A percentile compares a stretch with the other conserved stretches of the same genome.
These are phyloP conservation scores for Coleophora deauratella DNA, from an alignment of 2,888 invertebrate genomes.

Conservation along the genomic window DNA sequence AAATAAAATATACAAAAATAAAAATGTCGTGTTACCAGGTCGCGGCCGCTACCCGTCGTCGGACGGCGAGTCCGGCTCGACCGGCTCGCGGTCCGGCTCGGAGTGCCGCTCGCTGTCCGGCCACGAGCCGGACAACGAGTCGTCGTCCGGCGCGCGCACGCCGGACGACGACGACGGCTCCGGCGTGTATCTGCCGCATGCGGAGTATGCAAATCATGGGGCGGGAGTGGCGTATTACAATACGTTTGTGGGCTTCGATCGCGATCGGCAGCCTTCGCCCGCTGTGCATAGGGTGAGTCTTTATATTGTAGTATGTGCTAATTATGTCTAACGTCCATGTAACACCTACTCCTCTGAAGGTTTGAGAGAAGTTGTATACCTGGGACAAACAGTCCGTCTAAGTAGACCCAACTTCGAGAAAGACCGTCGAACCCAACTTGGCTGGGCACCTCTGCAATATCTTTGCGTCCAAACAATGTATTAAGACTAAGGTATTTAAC, in stretches of 20 bases:
- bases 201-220: constrained; percentile 68
- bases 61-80: constrained; percentile 80
- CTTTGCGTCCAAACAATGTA: too few relatives aligned
- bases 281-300: constrained; percentile 64
- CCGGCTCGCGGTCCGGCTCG: constrained; percentile 62
- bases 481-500: too few relatives aligned
- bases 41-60: constrained; percentile 79
- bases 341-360: too few relatives aligned
- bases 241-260: constrained; percentile 74
- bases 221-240: constrained; percentile 77
- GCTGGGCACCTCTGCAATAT: too few relatives aligned
- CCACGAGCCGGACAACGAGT: constrained; percentile 84
- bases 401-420: too few relatives aligned
- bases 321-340: too few relatives aligned
- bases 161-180: constrained; percentile 80
- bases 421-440: too few relatives aligned
- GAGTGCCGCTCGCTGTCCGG: constrained; percentile 83
- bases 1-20: too few relatives aligned
- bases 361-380: too few relatives aligned
- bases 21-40: constrained; percentile 65
- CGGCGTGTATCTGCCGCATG: constrained; percentile 77
- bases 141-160: constrained; percentile 77
- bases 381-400: too few relatives aligned
- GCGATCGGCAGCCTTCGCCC: constrained; percentile 58
- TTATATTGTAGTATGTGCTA: too few relatives aligned